Conservation (phyloP, 2,113 vertebrate species). For the Otus sunia region DNA sequence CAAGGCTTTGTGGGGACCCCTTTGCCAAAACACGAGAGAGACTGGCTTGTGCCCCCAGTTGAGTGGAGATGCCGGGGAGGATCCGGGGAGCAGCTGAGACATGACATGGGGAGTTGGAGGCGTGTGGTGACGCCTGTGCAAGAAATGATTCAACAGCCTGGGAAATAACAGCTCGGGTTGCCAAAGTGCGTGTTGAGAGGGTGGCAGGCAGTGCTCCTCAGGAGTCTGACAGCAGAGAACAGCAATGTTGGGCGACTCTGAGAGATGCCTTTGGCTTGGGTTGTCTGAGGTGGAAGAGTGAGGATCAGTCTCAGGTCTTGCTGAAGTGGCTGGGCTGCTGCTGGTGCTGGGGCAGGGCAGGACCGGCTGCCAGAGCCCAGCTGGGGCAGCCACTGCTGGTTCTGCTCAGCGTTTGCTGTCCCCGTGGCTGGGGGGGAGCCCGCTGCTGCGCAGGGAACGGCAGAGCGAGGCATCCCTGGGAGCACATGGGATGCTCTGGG, state of each 20-base stretch:
- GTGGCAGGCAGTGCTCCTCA: background rate
- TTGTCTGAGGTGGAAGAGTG: background rate
- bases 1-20: background rate
- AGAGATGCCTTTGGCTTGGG: background rate
- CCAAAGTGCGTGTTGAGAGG: background rate
- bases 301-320: background rate
- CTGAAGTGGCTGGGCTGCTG: background rate
- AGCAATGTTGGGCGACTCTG: rapidly evolving
- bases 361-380: background rate
- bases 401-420: background rate
- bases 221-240: background rate
- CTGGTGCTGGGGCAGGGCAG: background rate
- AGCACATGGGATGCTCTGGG: background rate
- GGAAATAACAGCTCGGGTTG: background rate
- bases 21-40: background rate
- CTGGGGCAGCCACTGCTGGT: background rate
- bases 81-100: background rate
- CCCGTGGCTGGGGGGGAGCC: background rate
- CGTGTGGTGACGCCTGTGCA: background rate
- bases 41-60: background rate
- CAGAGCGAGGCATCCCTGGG: background rate
- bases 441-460: rapidly evolving
- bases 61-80: background rate
- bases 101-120: rapidly evolving
- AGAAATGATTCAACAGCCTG: background rate